Evolutionary conservation across 2,888 invertebrate genomes (phyloP).

Genomic region (Chymomyza procnemis): DNA sequence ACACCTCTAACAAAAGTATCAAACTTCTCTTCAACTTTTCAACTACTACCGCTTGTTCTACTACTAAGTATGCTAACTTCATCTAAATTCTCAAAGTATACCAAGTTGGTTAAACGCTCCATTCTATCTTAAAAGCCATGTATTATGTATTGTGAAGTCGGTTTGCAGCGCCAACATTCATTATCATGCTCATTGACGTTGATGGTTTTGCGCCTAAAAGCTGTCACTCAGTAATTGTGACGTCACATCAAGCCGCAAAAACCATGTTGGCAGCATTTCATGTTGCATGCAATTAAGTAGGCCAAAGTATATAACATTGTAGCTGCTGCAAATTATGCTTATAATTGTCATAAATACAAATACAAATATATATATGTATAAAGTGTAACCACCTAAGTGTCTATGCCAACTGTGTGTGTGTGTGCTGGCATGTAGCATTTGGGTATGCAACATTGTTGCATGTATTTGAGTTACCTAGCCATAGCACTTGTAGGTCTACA

Average conservation of each 20-base stretch:
- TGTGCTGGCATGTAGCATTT: conserved; percentile 11
- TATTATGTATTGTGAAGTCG: too few species aligned
- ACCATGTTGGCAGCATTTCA: conserved; percentile 7
- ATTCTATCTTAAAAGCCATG: too few species aligned
- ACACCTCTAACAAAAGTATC: too few species aligned
- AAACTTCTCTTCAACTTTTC: too few species aligned
- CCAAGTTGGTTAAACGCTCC: too few species aligned
- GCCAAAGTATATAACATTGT: not conserved
- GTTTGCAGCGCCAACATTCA: too few species aligned
- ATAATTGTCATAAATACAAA: not conserved
- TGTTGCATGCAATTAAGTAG: conserved; percentile 18
- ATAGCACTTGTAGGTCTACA: conserved; percentile 65
- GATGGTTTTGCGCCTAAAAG: not conserved
- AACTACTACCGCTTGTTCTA: too few species aligned
- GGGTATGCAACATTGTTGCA: not conserved
- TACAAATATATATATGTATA: not conserved
- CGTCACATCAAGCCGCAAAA: conserved; percentile 18
- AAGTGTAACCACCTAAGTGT: not conserved
- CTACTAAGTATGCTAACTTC: too few species aligned
- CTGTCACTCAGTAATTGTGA: conserved; percentile 4
- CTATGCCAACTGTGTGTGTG: not conserved
- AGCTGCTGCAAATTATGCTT: not conserved
- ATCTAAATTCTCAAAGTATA: too few species aligned
- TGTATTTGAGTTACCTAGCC: not conserved
- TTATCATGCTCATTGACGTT: not conserved